A percentile compares a stretch with the other conserved stretches of the same genome.
These are phyloP conservation scores for Morpho helenor DNA, from an alignment of 2,888 invertebrate genomes.

Conservation along the genomic window DNA sequence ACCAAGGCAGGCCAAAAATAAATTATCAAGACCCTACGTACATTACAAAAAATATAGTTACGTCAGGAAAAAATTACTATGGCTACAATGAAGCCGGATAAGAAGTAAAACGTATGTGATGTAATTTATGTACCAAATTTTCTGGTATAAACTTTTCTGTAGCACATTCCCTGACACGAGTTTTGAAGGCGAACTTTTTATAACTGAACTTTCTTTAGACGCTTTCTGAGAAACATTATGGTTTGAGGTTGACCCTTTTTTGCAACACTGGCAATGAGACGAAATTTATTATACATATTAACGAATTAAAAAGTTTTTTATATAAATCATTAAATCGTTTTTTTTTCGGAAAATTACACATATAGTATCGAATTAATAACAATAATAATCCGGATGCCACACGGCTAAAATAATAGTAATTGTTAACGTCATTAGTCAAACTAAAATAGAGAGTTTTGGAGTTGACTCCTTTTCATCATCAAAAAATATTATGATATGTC, in stretches of 20 bases:
- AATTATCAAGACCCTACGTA: background rate
- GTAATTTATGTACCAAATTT: conserved; percentile 70
- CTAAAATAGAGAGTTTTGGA: too few species aligned
- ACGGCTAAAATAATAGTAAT: too few species aligned
- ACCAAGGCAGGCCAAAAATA: too few species aligned
- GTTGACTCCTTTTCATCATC: too few species aligned
- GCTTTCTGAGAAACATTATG: conserved; percentile 9
- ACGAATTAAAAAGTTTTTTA: background rate
- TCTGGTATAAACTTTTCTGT: conserved; percentile 54
- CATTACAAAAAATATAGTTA: background rate
- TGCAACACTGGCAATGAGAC: background rate
- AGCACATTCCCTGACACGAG: conserved; percentile 44
- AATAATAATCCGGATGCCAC: too few species aligned
- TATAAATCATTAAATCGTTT: background rate
- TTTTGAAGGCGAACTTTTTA: conserved; percentile 25
- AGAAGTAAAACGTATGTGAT: conserved; percentile 51
- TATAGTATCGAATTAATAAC: too few species aligned
- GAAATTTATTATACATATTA: conserved; percentile 4
- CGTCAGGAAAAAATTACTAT: background rate
- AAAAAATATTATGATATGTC: too few species aligned
- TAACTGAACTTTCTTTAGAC: conserved; percentile 10
- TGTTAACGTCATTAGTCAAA: too few species aligned
- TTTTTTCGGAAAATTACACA: background rate
- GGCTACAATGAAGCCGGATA: conserved; percentile 1
- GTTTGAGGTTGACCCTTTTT: conserved; percentile 12